Base-by-base conservation (phyloP, 2,797 vertebrate genomes). In the Labroides dimidiatus region DNA sequence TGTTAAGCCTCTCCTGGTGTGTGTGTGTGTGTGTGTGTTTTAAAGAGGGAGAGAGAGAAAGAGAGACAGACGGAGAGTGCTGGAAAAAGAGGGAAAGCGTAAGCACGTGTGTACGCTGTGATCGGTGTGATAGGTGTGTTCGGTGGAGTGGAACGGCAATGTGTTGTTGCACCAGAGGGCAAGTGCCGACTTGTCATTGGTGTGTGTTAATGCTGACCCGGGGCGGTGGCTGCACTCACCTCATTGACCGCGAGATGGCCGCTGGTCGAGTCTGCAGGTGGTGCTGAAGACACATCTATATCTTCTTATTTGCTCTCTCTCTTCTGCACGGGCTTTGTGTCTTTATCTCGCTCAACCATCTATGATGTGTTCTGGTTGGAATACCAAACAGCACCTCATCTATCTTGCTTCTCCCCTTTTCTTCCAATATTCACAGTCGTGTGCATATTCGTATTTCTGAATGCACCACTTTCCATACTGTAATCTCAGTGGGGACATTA, bases 191-290 rank as follows among this genome's bases (percentile, higher is more conserved):
- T 85, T 91, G 92, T 92, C 91, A 91, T 89, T 83, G 89, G 89
- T 84, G 74, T 73, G 80, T 93, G 93, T 93, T 89, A 88, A 88
- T 78, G 82, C 72, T 87, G 92, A 93, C 92, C 91, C 55, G 15
- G 81, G 89, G 84, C 84, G 64, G 69, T 27, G 84, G 86, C 86
- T 75, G 78, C 69, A 9, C 75, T 87, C 86, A 91, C 91, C 92
- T 89, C 88, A 90, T 93, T 93, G 91, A 92, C 91, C 85, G 64
- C 89, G 84, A 86, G 86, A 91, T 91, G 85, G 86, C 88, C 74
- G 82, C 83, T 79, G 63, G 87, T 84, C 51, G 58, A 67, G 81
- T 80, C 76, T 69, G 82, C 92, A 92, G 91, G 89, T 92, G 91
- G 81, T 87, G 80, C 64, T 37, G 75, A 72, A 86, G 85, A 79